Evolutionary conservation across 2,113 vertebrate genomes (phyloP).

Genomic region (Tragulus kanchil): DNA sequence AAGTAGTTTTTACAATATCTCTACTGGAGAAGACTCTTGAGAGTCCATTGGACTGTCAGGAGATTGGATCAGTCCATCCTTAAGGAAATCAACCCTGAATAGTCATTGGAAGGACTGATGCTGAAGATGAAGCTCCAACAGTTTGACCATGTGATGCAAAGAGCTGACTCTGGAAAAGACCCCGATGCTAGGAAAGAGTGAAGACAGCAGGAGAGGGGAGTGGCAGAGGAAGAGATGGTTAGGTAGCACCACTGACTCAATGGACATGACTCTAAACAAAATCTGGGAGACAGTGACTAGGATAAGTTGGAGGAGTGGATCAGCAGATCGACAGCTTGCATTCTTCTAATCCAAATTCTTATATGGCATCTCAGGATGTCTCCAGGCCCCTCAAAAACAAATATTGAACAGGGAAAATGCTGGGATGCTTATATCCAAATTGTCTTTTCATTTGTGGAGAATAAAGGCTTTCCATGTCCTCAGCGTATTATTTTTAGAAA

Average conservation of each 20-base stretch:
- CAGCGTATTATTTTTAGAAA: slow-evolving; percentile 79
- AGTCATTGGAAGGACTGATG: not conserved
- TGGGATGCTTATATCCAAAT: slow-evolving; percentile 62
- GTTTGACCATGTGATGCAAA: not conserved
- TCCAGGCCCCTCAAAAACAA: slow-evolving; percentile 34
- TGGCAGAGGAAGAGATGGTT: not conserved
- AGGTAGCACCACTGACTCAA: not conserved
- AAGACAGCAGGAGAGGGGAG: not conserved
- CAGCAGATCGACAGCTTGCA: not conserved
- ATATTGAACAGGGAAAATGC: slow-evolving; percentile 28
- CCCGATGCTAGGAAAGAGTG: not conserved
- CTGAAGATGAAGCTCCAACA: not conserved
- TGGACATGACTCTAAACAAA: not conserved
- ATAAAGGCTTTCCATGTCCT: slow-evolving; percentile 69
- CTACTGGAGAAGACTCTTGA: not conserved
- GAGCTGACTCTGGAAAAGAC: not conserved
- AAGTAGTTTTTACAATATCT: not conserved
- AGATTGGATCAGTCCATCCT: not conserved
- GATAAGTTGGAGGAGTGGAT: not conserved
- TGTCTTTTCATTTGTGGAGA: slow-evolving; percentile 69
- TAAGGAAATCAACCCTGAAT: not conserved
- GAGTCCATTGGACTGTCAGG: not conserved
- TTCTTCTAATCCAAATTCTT: not conserved
- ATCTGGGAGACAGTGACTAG: not conserved
- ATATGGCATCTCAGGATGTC: not conserved